A percentile compares a stretch with the other conserved stretches of the same genome.
These are phyloP conservation scores for Lithophane leautieri DNA, from an alignment of 2,888 invertebrate genomes.

Conservation along the genomic window DNA sequence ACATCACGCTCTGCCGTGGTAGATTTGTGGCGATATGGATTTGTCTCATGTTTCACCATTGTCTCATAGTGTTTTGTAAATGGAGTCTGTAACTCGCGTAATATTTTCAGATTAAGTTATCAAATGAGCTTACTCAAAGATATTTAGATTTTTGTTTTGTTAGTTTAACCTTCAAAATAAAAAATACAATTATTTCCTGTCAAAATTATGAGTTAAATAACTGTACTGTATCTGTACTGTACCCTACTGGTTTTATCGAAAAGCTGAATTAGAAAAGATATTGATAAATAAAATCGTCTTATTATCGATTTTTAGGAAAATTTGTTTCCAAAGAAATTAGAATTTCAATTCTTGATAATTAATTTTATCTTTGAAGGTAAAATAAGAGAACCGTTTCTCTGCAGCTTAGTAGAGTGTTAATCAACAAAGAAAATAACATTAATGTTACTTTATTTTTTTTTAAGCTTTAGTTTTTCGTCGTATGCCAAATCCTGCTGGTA, in stretches of 20 bases:
- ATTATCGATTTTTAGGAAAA: neutral
- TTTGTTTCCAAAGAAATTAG: neutral
- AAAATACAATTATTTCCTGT: neutral
- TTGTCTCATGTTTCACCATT: no score
- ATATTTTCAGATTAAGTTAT: neutral
- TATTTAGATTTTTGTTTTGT: neutral
- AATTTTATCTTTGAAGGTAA: slow-evolving; percentile 18
- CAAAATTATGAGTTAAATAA: neutral
- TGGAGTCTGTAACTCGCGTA: neutral
- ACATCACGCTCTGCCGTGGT: neutral
- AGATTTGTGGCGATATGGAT: neutral
- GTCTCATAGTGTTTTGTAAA: no score
- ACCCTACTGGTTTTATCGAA: neutral
- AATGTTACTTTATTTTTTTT: neutral
- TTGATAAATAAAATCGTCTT: neutral
- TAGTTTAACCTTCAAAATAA: neutral
- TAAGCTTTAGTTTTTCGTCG: neutral
- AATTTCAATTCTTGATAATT: slow-evolving; percentile 27
- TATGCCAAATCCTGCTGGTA: no score
- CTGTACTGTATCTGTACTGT: no score
- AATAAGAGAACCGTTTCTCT: neutral
- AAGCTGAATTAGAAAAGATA: no score
- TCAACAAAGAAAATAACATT: neutral
- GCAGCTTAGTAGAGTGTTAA: slow-evolving; percentile 11
- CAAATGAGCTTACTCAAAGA: neutral